Evolutionary conservation across 2,888 invertebrate species (phyloP), one percentile per base, ranked within the genome.

Genomic region (Drosophila koepferae): DNA sequence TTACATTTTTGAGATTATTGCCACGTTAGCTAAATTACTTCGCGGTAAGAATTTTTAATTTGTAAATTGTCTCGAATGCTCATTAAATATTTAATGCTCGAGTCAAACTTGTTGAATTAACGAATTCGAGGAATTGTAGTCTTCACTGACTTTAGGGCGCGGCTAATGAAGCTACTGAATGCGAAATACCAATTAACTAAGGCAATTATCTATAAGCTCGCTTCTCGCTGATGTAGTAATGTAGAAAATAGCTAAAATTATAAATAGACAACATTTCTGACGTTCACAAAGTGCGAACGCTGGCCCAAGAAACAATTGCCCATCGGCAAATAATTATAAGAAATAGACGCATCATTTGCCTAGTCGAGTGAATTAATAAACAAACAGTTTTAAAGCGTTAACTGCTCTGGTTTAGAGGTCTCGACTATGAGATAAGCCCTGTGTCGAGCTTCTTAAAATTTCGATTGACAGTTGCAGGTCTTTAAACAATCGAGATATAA

Each of bases 21-120:
- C 80, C 89, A 88, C 86, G 85, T 86, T 79, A 75, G 67, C 60
- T 55, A 75, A 85, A 81, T 88, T 77, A 88, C 81, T 77, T 77
- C 61, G 86, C 77, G 79, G 77, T 72, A 81, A 64, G 86, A 85
- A 88, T 85, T 85, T 88, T 81, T 83, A 83, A 86, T 88, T 81
- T 68, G 38, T 23, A 72, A 75, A 72, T 76, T 59, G 70, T 74
- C 71, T 65, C 53, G 20, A 46, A 53, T 59, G 58, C 53, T 20
- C 59, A 54, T 70, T 66, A 70, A 75, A 70, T 59, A 55, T 63
- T 63, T 54, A 63, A 51, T 41, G 43, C 14, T 18, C 20, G 43
- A 7, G n/a, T 18, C 23, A 31, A 65, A 73, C 73, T 77, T 77
- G 70, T 72, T 68, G 40, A 67, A 58, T 49, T 38, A 36, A 12